phyloP scores from a whole-genome alignment of 2,797 vertebrate genomes.

The Pampus argenteus region DNA sequence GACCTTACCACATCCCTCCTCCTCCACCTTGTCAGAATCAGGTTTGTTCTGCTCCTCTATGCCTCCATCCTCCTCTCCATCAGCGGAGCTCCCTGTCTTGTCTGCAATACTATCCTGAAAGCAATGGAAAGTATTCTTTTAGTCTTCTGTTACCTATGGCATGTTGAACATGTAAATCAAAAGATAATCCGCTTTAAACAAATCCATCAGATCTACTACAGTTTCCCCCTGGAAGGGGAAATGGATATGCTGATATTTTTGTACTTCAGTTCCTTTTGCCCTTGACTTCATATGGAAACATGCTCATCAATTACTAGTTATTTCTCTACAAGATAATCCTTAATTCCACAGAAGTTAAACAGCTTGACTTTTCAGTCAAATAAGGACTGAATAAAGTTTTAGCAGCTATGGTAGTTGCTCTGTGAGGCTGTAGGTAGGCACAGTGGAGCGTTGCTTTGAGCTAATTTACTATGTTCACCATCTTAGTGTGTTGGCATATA shows the following conservation, averaged over 20 bases:
- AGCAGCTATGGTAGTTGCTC: too few relatives aligned
- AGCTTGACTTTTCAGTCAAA: too few relatives aligned
- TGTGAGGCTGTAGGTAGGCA: too few relatives aligned
- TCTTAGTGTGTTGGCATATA: too few relatives aligned
- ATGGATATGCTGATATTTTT: not conserved
- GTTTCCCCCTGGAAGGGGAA: constrained; percentile 19
- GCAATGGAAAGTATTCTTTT: not conserved
- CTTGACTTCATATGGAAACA: not conserved
- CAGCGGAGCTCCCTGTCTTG: constrained; percentile 39
- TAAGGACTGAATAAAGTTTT: too few relatives aligned
- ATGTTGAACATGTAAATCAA: not conserved
- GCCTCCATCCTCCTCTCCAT: constrained; percentile 60
- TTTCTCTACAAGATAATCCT: not conserved
- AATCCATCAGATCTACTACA: too few relatives aligned
- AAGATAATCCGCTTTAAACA: too few relatives aligned
- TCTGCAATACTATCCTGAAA: constrained; percentile 50
- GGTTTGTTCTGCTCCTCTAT: constrained; percentile 59
- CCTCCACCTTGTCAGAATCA: constrained; percentile 74
- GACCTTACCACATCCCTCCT: constrained; percentile 78
- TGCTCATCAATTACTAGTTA: not conserved
- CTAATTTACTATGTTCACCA: too few relatives aligned
- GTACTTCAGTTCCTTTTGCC: not conserved
- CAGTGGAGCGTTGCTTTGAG: too few relatives aligned
- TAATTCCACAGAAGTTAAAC: too few relatives aligned
- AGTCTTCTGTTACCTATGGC: not conserved